A percentile compares a stretch with the other conserved stretches of the same genome.
Conservation (phyloP, 2,797 vertebrate genomes). For the Tiaroga cobitis region DNA sequence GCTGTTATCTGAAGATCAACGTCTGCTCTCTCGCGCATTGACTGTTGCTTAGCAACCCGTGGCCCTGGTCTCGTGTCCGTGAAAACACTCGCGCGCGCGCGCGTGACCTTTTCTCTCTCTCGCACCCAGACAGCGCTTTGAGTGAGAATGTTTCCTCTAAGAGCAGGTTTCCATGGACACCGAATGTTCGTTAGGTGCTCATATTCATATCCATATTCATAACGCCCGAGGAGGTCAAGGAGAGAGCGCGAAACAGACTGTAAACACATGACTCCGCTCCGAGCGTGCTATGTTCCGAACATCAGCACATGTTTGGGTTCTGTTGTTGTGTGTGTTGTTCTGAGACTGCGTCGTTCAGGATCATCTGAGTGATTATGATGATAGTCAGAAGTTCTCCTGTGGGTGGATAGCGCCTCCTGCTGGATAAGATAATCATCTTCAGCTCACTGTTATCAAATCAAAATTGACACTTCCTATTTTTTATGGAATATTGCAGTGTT, state of each 20-base stretch:
- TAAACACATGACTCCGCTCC: not conserved
- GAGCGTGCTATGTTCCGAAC: too few relatives aligned
- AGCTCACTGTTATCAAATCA: too few relatives aligned
- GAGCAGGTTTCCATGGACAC: slow-evolving; percentile 2
- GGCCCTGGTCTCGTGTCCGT: slow-evolving; percentile 56
- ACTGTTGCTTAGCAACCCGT: slow-evolving; percentile 66
- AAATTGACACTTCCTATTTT: too few relatives aligned
- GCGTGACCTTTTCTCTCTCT: not conserved
- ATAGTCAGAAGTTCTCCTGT: too few relatives aligned
- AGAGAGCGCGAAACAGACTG: slow-evolving; percentile 1
- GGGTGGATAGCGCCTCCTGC: too few relatives aligned
- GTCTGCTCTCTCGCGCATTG: slow-evolving; percentile 59
- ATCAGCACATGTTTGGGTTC: too few relatives aligned
- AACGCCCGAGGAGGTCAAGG: not conserved
- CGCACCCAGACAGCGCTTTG: too few relatives aligned
- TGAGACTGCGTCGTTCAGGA: too few relatives aligned
- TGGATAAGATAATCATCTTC: too few relatives aligned
- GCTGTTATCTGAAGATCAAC: slow-evolving; percentile 25
- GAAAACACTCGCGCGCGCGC: not conserved
- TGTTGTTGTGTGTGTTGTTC: too few relatives aligned
- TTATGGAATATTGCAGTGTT: too few relatives aligned
- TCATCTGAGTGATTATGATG: too few relatives aligned
- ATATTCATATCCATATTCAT: slow-evolving; percentile 18
- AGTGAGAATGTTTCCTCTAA: not conserved
- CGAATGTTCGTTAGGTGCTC: not conserved